Base-by-base conservation (phyloP, 2,113 vertebrate species). In the Ceratotherium simum region DNA sequence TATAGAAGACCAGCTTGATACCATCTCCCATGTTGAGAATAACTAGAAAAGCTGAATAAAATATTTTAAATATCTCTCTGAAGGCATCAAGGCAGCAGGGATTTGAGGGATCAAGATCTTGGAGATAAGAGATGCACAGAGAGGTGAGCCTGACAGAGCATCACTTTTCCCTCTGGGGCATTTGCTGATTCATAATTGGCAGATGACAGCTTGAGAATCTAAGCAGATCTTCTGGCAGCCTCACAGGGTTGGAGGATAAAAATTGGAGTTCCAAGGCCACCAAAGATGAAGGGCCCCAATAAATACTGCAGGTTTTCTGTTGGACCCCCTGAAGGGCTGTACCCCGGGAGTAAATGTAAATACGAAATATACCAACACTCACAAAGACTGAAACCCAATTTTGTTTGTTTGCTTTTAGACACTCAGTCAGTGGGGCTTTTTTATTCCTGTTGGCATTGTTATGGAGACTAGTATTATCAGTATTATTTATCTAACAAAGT, bases 301-400 rank as follows among this genome's bases (percentile, higher is more conserved):
- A 73, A 90, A 90, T 13, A 91, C 3, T 6, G 23, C n/a, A 54
- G 36, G 11, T 46, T 95, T 96, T 93, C 39, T 42, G 3, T 5
- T 70, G 39, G 39, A 7, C 27, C 12, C 6, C 20, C 58, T 86
- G 46, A 87, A 69, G 16, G 56, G 20, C 29, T 92, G 8, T 81
- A 51, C 6, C 36, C 14, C 56, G 60, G 13, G 39, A 88, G 2
- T 85, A 70, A 73, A 90, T 21, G 20, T 60, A 78, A 93, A 78
- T 54, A 96, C 23, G 25, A 95, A 91, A 88, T 6, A 97, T 85
- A 84, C 13, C 14, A 89, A 88, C 8, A n/a, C 36, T 93, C 60
- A 67, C 10, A 62, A 82, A 70, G 73, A 81, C 60, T 39, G 42
- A 95, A 65, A 56, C n/a, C 29, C 13, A 6, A 8, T 90, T 92